phyloP scores from a whole-genome alignment of 2,113 vertebrate species.

The Cariama cristata region DNA sequence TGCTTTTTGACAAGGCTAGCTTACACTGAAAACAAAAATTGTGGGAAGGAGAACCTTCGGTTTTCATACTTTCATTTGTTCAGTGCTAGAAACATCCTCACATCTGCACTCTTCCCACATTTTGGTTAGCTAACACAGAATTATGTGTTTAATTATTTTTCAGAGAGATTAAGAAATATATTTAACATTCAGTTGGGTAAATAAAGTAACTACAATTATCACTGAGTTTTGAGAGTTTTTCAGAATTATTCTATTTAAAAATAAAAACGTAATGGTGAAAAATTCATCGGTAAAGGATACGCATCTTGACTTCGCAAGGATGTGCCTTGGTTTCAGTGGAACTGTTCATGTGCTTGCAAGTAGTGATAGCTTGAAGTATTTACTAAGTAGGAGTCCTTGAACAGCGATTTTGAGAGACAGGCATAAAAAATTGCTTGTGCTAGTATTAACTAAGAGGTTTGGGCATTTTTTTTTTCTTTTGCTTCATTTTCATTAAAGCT shows the following conservation, averaged over 20 bases:
- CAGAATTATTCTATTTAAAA: not conserved
- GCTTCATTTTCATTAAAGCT: not conserved
- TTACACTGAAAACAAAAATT: not conserved
- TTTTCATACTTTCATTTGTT: not conserved
- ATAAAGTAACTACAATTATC: not conserved
- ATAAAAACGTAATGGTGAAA: not conserved
- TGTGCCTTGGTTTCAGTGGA: not conserved
- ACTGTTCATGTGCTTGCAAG: not conserved
- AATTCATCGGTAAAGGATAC: not conserved
- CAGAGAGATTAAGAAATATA: not conserved
- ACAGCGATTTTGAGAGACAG: not conserved
- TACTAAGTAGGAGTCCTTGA: not conserved
- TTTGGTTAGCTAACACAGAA: not conserved
- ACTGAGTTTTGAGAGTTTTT: not conserved
- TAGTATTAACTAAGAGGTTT: not conserved
- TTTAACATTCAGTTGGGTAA: not conserved
- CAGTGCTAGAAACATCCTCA: not conserved
- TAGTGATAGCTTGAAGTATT: not conserved
- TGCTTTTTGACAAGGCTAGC: not conserved
- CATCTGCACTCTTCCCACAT: not conserved
- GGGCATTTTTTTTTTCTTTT: not conserved
- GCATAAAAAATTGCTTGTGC: not conserved
- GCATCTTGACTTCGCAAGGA: not conserved
- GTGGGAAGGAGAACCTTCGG: not conserved
- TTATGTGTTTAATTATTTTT: not conserved